Evolutionary conservation across 2,888 invertebrate species (phyloP), one percentile per base, ranked within the genome.

Genomic region (Dusona sp.): DNA sequence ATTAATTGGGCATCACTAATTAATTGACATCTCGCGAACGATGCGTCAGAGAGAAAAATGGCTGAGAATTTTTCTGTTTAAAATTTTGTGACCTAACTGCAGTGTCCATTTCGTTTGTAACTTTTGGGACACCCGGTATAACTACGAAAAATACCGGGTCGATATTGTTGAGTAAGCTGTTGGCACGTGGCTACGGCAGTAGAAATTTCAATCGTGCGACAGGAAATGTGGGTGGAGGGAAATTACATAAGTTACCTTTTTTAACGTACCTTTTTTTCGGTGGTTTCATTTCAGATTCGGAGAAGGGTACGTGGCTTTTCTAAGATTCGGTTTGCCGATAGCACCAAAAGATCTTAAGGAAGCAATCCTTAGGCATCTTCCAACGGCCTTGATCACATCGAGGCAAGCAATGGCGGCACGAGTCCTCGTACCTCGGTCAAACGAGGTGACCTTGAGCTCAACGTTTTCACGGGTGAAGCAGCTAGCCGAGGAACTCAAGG

Each of bases 231-330:
- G 19, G 48, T 6, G 7, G 19, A 48, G 48, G n/a, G n/a, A 19
- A 48, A 48, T n/a, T 48, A 16, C 48, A 19, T 6, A n/a, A n/a
- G 13, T 9, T 4, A 11, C 11, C 16, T 45, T 78, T 42, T 51
- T 54, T 70, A 4, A 48, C 33, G 3, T 29, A 13, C 42, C 75
- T 70, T 61, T 36, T 79, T 48, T 33, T 11, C 42, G 45, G 8
- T 42, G 0, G 64, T 29, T 61, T 61, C 0, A 54, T 89, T 89
- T 4, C 89, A 96, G 96, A 90, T 96, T 95, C 91, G 95, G 96
- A 89, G 95, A 95, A 84, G 96, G 96, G 7, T 95, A 95, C 94
- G 94, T 95, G 68, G 95, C 95, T 88, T 94, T 94, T 80, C 92
- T 95, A 85, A 93, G 95, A 83, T 93, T 94, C 87, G 90, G 90